A percentile compares a stretch with the other conserved stretches of the same genome.
Conservation (phyloP, 2,888 invertebrate genomes). For the Metallyticus violacea region DNA sequence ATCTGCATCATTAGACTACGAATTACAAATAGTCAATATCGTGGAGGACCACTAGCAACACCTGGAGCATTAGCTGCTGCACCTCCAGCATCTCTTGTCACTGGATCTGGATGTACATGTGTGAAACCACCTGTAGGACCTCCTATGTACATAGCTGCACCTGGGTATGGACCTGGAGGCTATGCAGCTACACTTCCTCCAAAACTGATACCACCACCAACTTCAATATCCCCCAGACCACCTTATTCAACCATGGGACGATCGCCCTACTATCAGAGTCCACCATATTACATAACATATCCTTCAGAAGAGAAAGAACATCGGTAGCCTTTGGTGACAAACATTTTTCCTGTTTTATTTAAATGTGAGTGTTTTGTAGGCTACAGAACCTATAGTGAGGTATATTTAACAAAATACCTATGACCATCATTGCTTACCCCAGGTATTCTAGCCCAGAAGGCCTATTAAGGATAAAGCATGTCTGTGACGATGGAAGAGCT, state of each 20-base stretch:
- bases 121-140: conserved; percentile 50
- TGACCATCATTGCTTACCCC: background rate
- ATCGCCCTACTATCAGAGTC: conserved; percentile 51
- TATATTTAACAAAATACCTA: background rate
- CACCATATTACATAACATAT: conserved; percentile 44
- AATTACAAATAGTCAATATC: conserved; percentile 63
- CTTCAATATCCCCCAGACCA: conserved; percentile 49
- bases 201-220: conserved; percentile 39
- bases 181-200: conserved; percentile 55
- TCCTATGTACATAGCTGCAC: conserved; percentile 58
- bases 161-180: conserved; percentile 48
- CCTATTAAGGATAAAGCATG: background rate
- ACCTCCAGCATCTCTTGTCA: conserved; percentile 29
- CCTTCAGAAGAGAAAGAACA: conserved; percentile 44
- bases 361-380: background rate
- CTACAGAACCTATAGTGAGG: background rate
- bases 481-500: background rate
- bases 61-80: conserved; percentile 34
- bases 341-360: background rate
- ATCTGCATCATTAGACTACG: conserved; percentile 81
- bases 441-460: background rate
- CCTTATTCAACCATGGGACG: conserved; percentile 63
- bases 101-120: conserved; percentile 52
- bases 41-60: conserved; percentile 62
- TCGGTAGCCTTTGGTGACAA: conserved; percentile 31